Evolutionary conservation across 2,797 vertebrate species (phyloP).

Genomic region (Muscicapa comitata): DNA sequence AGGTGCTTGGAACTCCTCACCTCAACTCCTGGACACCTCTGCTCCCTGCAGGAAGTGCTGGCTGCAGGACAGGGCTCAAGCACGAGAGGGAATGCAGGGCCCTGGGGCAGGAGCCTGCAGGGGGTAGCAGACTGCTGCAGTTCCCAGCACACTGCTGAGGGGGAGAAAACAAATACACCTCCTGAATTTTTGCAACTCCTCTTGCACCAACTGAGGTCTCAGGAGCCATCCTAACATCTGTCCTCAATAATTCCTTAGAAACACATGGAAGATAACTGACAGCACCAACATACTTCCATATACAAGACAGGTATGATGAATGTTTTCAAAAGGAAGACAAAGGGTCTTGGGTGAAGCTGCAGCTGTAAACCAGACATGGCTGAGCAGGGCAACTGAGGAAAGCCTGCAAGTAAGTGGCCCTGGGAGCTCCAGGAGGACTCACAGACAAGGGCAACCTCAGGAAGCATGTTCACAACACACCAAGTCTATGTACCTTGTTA

Average conservation of each 20-base stretch:
- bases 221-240: not conserved
- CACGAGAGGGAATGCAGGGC: rapidly evolving
- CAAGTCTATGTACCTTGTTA: not conserved
- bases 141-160: not conserved
- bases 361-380: not conserved
- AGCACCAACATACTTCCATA: not conserved
- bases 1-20: not conserved
- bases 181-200: not conserved
- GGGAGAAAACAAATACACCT: not conserved
- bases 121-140: not conserved
- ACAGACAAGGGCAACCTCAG: not conserved
- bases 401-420: not conserved
- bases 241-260: not conserved
- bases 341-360: not conserved
- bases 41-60: not conserved
- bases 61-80: not conserved
- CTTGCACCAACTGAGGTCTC: not conserved
- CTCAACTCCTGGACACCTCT: not conserved
- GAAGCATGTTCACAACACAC: rapidly evolving
- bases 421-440: not conserved
- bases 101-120: not conserved
- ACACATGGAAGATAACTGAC: not conserved
- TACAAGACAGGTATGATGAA: not conserved
- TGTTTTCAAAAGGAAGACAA: not conserved
- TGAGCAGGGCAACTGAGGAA: not conserved